These are phyloP conservation scores for Argya squamiceps DNA, from an alignment of 2,797 vertebrate genomes.

Conservation along the genomic window DNA sequence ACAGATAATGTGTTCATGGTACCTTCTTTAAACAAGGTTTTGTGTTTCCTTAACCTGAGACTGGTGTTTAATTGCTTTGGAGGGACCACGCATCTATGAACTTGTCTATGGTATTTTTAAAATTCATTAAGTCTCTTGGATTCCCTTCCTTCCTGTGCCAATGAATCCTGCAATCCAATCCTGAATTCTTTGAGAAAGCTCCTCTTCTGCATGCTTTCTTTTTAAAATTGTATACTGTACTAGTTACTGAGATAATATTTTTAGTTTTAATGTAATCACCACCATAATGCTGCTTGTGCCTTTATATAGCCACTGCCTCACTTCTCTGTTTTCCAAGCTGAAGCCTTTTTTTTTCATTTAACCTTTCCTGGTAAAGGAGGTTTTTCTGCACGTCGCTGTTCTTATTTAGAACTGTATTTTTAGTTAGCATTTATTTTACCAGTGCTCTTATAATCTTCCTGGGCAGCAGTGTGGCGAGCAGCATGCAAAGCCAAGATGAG, in stretches of 20 bases:
- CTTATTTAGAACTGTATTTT: neutral
- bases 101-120: neutral
- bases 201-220: neutral
- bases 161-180: neutral
- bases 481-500: neutral
- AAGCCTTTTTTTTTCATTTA: neutral
- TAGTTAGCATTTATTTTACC: neutral
- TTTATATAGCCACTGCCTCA: neutral
- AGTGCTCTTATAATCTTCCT: neutral
- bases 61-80: neutral
- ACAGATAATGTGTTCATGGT: neutral
- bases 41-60: neutral
- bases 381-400: neutral
- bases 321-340: neutral
- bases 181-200: neutral
- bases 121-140: neutral
- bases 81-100: neutral
- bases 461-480: neutral
- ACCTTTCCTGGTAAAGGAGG: neutral
- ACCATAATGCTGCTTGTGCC: neutral
- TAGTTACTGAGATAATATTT: neutral
- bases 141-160: neutral
- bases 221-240: neutral
- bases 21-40: neutral
- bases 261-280: neutral